phyloP scores from a whole-genome alignment of 2,888 invertebrate genomes.

The Diploptera punctata region DNA sequence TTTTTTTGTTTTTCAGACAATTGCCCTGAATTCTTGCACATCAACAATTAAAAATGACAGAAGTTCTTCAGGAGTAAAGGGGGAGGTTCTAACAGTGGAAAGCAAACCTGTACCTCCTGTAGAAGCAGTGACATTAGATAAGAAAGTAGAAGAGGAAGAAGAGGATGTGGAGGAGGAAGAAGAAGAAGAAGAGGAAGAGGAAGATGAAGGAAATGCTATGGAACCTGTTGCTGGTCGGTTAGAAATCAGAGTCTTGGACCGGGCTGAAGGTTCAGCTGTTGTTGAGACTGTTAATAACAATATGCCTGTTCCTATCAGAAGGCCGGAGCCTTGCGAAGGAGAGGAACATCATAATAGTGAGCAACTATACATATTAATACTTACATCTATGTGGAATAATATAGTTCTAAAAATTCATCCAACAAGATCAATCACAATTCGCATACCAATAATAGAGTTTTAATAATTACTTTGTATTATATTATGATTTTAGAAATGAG shows the following conservation, averaged over 20 bases:
- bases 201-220: conserved; percentile 54
- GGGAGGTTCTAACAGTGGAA: background rate
- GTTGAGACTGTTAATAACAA: conserved; percentile 48
- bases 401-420: no score
- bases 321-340: background rate
- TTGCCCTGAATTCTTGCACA: conserved; percentile 43
- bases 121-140: background rate
- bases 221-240: conserved; percentile 77
- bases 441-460: no score
- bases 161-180: conserved; percentile 22
- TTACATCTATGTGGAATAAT: no score
- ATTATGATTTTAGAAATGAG: no score
- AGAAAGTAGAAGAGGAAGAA: conserved; percentile 27
- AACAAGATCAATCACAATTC: no score
- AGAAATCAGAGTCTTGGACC: conserved; percentile 73
- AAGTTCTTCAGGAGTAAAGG: conserved; percentile 14
- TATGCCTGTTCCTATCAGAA: conserved; percentile 35
- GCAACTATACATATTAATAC: background rate
- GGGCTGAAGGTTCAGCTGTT: conserved; percentile 45
- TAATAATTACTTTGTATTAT: no score
- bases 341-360: background rate
- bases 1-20: no score
- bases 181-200: conserved; percentile 38
- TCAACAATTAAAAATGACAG: conserved; percentile 16
- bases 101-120: background rate